These are phyloP conservation scores for Gryllus bimaculatus DNA, from an alignment of 1,140 invertebrate species.

Conservation along the genomic window DNA sequence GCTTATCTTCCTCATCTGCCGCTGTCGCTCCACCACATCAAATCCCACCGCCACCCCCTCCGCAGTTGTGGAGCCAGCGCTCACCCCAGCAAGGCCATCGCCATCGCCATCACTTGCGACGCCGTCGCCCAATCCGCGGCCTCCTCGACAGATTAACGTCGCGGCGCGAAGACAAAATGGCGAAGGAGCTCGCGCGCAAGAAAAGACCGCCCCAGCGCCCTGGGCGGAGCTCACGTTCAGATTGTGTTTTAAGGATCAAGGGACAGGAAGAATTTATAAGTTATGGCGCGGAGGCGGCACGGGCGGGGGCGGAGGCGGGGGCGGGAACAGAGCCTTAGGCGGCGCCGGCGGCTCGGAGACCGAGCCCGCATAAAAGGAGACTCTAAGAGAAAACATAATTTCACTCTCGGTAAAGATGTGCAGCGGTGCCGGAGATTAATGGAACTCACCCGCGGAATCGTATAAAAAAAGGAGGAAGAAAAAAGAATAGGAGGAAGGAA, in stretches of 20 bases:
- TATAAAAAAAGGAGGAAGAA: not conserved
- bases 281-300: not conserved
- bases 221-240: not conserved
- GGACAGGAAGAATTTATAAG: constrained; percentile 4
- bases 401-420: not conserved
- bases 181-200: not conserved
- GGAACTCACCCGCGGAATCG: not conserved
- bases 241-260: not conserved
- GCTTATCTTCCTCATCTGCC: too few species aligned
- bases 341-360: not conserved
- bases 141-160: not conserved
- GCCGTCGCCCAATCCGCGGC: too few species aligned
- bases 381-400: constrained; percentile 12
- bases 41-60: too few species aligned
- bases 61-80: too few species aligned
- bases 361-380: not conserved
- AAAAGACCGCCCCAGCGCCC: not conserved
- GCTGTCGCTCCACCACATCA: too few species aligned
- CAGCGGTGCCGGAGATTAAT: constrained; percentile 12
- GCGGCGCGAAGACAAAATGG: not conserved
- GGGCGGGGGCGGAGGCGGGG: too few species aligned
- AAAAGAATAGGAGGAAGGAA: not conserved
- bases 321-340: not conserved
- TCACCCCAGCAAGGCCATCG: too few species aligned
- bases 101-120: too few species aligned